Base-by-base conservation (phyloP, 2,113 vertebrate species). In the Eptesicus fuscus region DNA sequence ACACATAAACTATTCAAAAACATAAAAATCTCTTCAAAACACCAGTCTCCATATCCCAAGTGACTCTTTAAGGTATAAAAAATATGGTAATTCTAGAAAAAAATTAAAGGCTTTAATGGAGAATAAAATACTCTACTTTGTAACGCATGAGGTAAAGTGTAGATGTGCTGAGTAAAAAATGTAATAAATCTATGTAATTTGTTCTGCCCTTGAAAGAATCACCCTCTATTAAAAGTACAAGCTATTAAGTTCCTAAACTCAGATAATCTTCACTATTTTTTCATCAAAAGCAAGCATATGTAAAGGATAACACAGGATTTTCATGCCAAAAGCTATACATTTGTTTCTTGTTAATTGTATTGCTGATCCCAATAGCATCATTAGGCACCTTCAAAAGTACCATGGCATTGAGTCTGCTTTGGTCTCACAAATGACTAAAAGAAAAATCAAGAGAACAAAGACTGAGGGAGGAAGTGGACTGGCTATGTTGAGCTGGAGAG, bases 141-240 rank as follows among this genome's bases (percentile, higher is more conserved):
- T 59, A 97, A 56, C 0, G 0, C 40, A 88, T 2, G 1, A 96
- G 51, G 65, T 77, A 65, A 1, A 49, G 2, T 69, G 3, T 80
- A 92, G 37, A 77, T 67, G 7, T 9, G 86, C 25, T 61, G 35
- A 95, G 92, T 51, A 87, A 83, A 83, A 97, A 90, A 85, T 61
- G 42, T 92, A 93, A 94, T 93, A 95, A 93, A 51, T 76, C 18
- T 85, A 59, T 7, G 23, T 71, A 84, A 91, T 95, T 95, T 89
- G 0, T 40, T 93, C 6, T 91, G 30, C 61, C 49, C 18, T 96
- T 95, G 23, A 63, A 97, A 96, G 59, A 93, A 88, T 88, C 32
- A 71, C 7, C 9, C 6, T 92, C 61, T 91, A 1, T 18, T 77
- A 53, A 89, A 96, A 22, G 7, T 2, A 93, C 51, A 97, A 94